Percentiles rank a stretch among this genome's conserved stretches.
These are phyloP conservation scores for Rhyacophila evoluta DNA, from an alignment of 2,888 invertebrate species.

Conservation along the genomic window DNA sequence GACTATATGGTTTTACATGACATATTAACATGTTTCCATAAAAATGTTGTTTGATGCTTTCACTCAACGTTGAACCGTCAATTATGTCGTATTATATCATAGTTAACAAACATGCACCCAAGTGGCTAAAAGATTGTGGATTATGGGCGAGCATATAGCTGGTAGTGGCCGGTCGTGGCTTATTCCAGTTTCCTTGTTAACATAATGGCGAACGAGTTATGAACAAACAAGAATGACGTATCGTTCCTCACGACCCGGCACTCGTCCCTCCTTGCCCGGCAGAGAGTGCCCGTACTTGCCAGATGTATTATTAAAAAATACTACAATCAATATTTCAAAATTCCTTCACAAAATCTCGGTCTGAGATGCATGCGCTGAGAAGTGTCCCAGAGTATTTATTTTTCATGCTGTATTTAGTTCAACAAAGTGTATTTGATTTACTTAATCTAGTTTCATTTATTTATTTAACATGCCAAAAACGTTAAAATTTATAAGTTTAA, in stretches of 20 bases:
- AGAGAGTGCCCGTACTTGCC: neutral
- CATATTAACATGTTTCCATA: too few relatives aligned
- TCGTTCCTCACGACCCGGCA: conserved; percentile 39
- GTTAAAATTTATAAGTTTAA: too few relatives aligned
- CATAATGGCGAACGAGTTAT: conserved; percentile 31
- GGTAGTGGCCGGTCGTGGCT: conserved; percentile 10
- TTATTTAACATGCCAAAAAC: too few relatives aligned
- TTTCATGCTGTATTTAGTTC: too few relatives aligned
- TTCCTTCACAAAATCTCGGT: conserved; percentile 22
- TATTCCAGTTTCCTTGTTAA: conserved; percentile 35
- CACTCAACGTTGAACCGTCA: too few relatives aligned
- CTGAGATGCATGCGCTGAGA: neutral
- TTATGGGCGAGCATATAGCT: neutral
- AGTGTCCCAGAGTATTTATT: neutral
- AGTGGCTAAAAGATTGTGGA: neutral
- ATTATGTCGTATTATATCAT: neutral
- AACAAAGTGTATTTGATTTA: too few relatives aligned
- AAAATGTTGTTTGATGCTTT: too few relatives aligned
- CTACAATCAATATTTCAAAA: conserved; percentile 42
- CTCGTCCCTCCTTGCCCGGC: neutral
- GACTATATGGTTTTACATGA: too few relatives aligned
- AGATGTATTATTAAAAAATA: conserved; percentile 44
- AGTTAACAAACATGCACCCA: neutral
- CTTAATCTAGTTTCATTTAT: too few relatives aligned
- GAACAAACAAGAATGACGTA: conserved; percentile 30